These are phyloP conservation scores for Hydractinia echinata DNA, from an alignment of 30 jellyfish, hydroid and myxozoan genomes.

Conservation along the genomic window DNA sequence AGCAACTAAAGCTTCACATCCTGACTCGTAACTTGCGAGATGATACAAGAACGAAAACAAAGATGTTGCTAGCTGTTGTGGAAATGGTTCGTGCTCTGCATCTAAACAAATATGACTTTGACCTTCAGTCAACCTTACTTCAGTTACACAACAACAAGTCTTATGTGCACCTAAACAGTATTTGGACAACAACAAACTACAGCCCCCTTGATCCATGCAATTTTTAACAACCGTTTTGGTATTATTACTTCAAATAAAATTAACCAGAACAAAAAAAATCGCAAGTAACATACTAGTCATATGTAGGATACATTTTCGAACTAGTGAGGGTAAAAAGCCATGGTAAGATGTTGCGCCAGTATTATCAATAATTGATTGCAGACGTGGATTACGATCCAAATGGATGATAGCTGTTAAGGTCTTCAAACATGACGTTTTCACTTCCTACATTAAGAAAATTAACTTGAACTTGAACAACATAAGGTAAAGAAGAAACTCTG, in stretches of 20 bases:
- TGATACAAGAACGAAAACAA: constrained; percentile 88
- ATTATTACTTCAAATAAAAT: too few species aligned
- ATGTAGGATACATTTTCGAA: constrained; percentile 82
- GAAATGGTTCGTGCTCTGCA: constrained; percentile 54
- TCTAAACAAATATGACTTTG: constrained; percentile 19
- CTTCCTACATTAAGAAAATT: constrained; percentile 47
- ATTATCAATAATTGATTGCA: constrained; percentile 70
- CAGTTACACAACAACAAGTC: too few species aligned
- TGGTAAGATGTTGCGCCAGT: constrained; percentile 97
- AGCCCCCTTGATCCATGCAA: too few species aligned
- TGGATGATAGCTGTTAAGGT: constrained; percentile 93
- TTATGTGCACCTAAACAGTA: too few species aligned
- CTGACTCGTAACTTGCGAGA: constrained; percentile 95
- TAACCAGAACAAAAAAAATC: not conserved
- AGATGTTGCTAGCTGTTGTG: constrained; percentile 89
- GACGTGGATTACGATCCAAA: constrained; percentile 88
- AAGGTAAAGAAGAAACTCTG: too few species aligned
- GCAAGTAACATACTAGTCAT: constrained; percentile 64
- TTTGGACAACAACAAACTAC: too few species aligned
- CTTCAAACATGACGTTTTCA: constrained; percentile 85
- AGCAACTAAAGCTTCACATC: constrained; percentile 94
- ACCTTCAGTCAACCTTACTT: too few species aligned
- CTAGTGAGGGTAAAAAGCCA: constrained; percentile 91
- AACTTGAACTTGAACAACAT: too few species aligned
- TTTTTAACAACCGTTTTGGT: too few species aligned